Evolutionary conservation across 1,140 invertebrate species (phyloP), one percentile per base, ranked within the genome.

Genomic region (Papilio polytes): DNA sequence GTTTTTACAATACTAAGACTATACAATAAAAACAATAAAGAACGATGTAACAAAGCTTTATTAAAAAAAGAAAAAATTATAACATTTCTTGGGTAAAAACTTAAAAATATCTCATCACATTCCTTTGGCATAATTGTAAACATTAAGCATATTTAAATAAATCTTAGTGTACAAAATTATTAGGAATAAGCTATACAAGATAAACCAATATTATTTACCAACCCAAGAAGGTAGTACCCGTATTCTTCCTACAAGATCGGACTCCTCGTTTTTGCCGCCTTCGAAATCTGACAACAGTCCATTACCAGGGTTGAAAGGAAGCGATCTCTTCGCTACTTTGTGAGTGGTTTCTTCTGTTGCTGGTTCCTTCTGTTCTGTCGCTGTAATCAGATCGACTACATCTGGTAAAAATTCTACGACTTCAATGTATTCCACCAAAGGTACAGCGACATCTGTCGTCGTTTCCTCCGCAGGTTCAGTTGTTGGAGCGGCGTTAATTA

Each of bases 161-260:
- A 70, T 22, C 26, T 13, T 63, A 63, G 0, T 63, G 22, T 66
- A 31, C 63, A 31, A 26, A 66, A 26, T 31, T 31, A 66, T 13
- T 26, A 9, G 20, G 31, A 73, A 73, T 31, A n/a, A 74, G n/a
- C 72, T 15, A 44, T 20, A 41, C 70, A 73, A 41, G 41, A 26
- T 63, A 3, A 63, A 12, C 13, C 18, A 63, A 66, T 48, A 70
- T 46, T 77, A 7, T 15, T 88, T 86, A 89, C 89, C 90, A 48
- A 88, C 85, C 90, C 90, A 93, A 6, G 92, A 87, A 1, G 93
- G 93, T 12, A 94, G 82, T 59, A 90, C 88, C 80, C 91, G 93
- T 36, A 94, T 94, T 88, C 92, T 92, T 53, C 93, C 84, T 12
- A 85, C 91, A 12, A 94, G 63, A 79, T 86, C 86, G 2, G 84